Conservation (phyloP, 2,888 invertebrate genomes). For the Dione vanillae region DNA sequence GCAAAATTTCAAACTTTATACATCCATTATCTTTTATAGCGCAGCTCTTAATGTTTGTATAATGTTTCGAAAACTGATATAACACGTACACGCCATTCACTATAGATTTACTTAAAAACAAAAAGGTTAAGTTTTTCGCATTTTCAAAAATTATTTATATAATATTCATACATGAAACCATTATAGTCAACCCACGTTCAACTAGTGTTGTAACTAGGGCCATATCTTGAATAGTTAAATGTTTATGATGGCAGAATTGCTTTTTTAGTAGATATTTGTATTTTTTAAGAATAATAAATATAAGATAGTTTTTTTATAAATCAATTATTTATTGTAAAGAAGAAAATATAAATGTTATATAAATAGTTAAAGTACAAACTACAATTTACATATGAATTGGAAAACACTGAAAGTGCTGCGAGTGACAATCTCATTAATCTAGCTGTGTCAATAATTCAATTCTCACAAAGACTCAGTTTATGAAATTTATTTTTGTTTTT, state of each 20-base stretch:
- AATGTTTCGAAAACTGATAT: neutral
- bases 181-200: conserved; percentile 26
- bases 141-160: conserved; percentile 16
- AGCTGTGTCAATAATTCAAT: conserved; percentile 39
- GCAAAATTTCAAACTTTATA: too few relatives aligned
- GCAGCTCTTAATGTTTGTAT: too few relatives aligned
- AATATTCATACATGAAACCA: conserved; percentile 22
- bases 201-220: conserved; percentile 10
- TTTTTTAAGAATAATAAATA: neutral
- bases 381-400: neutral
- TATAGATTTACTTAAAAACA: neutral
- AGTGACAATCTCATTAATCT: conserved; percentile 45
- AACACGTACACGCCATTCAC: neutral
- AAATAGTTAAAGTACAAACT: neutral
- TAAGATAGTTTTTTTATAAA: neutral
- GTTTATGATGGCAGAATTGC: conserved; percentile 6
- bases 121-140: conserved; percentile 2
- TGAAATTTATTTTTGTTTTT: neutral
- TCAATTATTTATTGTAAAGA: neutral
- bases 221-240: conserved; percentile 21
- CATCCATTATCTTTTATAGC: too few relatives aligned
- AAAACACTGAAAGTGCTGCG: conserved; percentile 31
- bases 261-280: conserved; percentile 10
- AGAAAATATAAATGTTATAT: neutral
- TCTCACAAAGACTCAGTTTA: neutral